Percentiles rank a stretch among this genome's conserved stretches.
Evolutionary conservation across 2,888 invertebrate genomes (phyloP).

Genomic region (Ctena decussata): DNA sequence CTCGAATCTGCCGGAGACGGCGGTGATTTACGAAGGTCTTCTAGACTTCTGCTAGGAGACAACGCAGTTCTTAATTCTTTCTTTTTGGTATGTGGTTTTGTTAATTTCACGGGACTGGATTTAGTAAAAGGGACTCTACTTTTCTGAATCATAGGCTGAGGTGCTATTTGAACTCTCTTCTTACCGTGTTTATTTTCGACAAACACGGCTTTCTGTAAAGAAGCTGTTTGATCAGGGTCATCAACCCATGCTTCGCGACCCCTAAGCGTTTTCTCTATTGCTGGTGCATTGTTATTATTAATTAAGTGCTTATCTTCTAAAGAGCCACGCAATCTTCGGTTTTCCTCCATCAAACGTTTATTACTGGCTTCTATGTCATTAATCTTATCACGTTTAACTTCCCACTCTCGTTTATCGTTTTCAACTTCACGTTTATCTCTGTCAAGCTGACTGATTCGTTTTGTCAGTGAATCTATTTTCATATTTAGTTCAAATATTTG

Average conservation of each 20-base stretch:
- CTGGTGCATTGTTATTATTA: background rate
- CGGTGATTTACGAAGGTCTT: conserved; percentile 56
- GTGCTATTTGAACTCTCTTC: conserved; percentile 40
- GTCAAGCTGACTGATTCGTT: conserved; percentile 70
- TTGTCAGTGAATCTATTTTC: conserved; percentile 68
- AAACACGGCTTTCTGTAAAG: conserved; percentile 75
- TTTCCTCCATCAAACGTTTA: conserved; percentile 70
- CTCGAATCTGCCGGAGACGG: conserved; percentile 48
- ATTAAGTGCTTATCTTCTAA: conserved; percentile 45
- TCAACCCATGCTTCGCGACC: conserved; percentile 62
- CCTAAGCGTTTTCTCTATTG: conserved; percentile 7
- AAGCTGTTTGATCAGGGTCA: conserved; percentile 53
- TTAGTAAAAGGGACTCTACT: conserved; percentile 40
- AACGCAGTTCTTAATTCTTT: conserved; percentile 26
- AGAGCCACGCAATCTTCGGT: conserved; percentile 54
- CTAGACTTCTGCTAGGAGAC: conserved; percentile 59
- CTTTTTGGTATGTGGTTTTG: conserved; percentile 8
- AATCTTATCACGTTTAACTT: conserved; percentile 62
- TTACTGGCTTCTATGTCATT: conserved; percentile 72
- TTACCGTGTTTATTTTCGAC: conserved; percentile 66
- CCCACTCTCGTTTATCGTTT: conserved; percentile 63
- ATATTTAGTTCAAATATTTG: conserved; percentile 72
- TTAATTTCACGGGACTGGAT: conserved; percentile 54
- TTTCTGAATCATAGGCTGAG: conserved; percentile 28
- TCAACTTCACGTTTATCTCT: conserved; percentile 68